These are phyloP conservation scores for Hozukius guyotensis DNA, from an alignment of 2,797 vertebrate species.

Conservation along the genomic window DNA sequence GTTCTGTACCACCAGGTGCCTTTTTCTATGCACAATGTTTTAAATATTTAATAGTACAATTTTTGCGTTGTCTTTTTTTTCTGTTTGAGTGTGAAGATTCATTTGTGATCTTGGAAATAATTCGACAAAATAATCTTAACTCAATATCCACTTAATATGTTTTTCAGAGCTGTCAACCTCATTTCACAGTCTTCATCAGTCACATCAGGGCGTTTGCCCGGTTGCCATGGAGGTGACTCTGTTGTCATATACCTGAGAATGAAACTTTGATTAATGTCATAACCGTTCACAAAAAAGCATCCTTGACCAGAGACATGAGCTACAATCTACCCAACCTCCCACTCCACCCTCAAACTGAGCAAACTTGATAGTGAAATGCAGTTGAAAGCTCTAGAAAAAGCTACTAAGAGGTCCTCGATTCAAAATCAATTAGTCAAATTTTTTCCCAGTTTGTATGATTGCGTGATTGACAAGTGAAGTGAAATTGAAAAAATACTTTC, in stretches of 20 bases:
- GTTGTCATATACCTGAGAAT: not conserved
- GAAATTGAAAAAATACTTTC: not conserved
- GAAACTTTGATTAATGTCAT: not conserved
- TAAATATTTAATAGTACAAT: not conserved
- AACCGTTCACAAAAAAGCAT: not conserved
- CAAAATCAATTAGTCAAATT: not conserved
- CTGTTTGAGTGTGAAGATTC: not conserved
- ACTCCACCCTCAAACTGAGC: not conserved
- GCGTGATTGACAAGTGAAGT: not conserved
- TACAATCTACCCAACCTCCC: not conserved
- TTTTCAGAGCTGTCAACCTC: not conserved
- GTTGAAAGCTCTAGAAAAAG: no score
- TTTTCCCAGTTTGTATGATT: not conserved
- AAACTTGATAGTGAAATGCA: not conserved
- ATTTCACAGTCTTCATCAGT: not conserved
- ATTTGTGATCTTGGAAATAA: not conserved
- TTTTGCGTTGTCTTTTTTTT: not conserved
- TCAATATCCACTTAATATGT: not conserved
- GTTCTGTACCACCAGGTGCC: not conserved
- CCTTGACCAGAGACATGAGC: not conserved
- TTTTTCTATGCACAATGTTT: not conserved
- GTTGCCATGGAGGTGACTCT: not conserved
- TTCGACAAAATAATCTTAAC: not conserved
- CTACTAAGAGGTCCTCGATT: not conserved
- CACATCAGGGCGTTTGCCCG: not conserved